phyloP scores from a whole-genome alignment of 2,888 invertebrate species.

The Drosophila percnosoma region DNA sequence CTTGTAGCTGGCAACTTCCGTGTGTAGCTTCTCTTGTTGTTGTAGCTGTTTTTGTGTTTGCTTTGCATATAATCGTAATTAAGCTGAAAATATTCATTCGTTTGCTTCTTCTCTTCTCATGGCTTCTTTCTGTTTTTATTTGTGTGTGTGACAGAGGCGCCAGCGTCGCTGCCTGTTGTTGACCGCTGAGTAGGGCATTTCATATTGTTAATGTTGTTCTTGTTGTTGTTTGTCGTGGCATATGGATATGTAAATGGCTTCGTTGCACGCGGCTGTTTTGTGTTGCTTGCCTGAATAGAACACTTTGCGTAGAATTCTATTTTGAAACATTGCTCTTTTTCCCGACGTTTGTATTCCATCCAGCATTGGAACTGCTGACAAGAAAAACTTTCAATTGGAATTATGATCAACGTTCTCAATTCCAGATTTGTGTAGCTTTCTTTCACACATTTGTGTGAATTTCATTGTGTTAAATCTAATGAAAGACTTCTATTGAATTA shows the following conservation, averaged over 20 bases:
- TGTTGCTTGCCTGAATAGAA: slow-evolving; percentile 43
- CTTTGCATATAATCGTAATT: slow-evolving; percentile 60
- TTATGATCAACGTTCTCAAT: slow-evolving; percentile 11
- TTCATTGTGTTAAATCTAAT: background rate
- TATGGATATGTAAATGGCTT: slow-evolving; percentile 61
- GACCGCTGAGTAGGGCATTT: slow-evolving; percentile 77
- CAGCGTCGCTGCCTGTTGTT: slow-evolving; percentile 54
- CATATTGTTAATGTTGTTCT: slow-evolving; percentile 14
- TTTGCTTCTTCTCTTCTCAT: slow-evolving; percentile 25
- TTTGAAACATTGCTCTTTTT: slow-evolving; percentile 37
- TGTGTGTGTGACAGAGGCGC: slow-evolving; percentile 40
- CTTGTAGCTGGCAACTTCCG: slow-evolving; percentile 45
- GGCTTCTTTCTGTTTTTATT: slow-evolving; percentile 21
- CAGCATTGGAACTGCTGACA: slow-evolving; percentile 19
- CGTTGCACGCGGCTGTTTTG: slow-evolving; percentile 41
- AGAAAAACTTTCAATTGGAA: background rate
- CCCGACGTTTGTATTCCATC: slow-evolving; percentile 8
- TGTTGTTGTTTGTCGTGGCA: slow-evolving; percentile 41
- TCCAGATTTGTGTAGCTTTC: background rate
- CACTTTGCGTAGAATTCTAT: slow-evolving; percentile 49
- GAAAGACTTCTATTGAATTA: background rate
- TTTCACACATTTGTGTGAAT: background rate
- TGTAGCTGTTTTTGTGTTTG: slow-evolving; percentile 40
- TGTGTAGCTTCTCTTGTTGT: slow-evolving; percentile 36
- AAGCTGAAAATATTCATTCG: slow-evolving; percentile 71